phyloP scores from a whole-genome alignment of 2,888 invertebrate genomes.

The Anaspis maculata region DNA sequence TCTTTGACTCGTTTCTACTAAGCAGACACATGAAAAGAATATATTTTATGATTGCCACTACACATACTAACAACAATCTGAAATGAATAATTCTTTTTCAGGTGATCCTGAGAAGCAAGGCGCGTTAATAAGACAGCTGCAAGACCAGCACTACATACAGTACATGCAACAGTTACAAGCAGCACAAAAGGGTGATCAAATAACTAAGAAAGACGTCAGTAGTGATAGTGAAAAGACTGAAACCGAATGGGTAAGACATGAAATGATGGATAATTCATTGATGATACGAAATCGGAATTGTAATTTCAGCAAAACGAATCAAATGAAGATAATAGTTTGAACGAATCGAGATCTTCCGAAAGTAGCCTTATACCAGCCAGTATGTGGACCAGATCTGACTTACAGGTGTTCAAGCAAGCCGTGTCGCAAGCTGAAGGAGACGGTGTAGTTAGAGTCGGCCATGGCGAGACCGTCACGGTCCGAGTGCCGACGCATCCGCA shows the following conservation, averaged over 20 bases:
- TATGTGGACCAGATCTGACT: slow-evolving; percentile 91
- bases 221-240: slow-evolving; percentile 17
- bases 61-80: slow-evolving; percentile 1
- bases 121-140: slow-evolving; percentile 84
- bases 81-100: no score
- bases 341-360: no score
- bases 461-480: slow-evolving; percentile 95
- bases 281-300: neutral
- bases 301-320: slow-evolving; percentile 10
- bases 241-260: slow-evolving; percentile 16
- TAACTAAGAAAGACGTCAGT: slow-evolving; percentile 20
- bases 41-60: no score
- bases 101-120: slow-evolving; percentile 85
- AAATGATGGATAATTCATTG: slow-evolving; percentile 1
- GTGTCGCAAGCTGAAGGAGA: slow-evolving; percentile 72
- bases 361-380: slow-evolving; percentile 60
- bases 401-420: slow-evolving; percentile 83
- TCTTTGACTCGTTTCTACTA: slow-evolving; percentile 34
- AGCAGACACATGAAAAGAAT: no score
- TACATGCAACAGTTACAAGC: slow-evolving; percentile 89
- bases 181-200: slow-evolving; percentile 35
- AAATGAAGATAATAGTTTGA: slow-evolving; percentile 18
- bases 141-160: slow-evolving; percentile 98
- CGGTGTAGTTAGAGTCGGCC: slow-evolving; percentile 85
- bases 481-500: slow-evolving; percentile 94